phyloP scores from a whole-genome alignment of 2,113 vertebrate species.

The Corythornis madagascariensis region DNA sequence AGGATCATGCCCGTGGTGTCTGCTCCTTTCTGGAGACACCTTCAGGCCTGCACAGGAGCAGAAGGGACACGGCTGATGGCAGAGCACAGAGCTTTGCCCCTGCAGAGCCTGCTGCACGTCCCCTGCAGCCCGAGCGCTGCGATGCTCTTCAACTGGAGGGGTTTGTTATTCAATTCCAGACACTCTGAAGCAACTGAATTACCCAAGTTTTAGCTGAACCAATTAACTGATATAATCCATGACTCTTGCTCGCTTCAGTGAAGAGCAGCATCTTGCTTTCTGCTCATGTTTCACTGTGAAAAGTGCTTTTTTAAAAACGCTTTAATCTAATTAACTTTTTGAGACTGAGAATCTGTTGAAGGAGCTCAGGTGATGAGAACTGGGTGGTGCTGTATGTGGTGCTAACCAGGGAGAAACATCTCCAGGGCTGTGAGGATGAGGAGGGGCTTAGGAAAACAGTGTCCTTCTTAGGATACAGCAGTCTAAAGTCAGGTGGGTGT shows the following conservation, averaged over 20 bases:
- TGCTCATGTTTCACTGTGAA: neutral
- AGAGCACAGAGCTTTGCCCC: neutral
- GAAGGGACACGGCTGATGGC: accelerated
- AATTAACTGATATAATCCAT: constrained; percentile 38
- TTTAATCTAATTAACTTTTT: constrained; percentile 43
- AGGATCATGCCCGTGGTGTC: neutral
- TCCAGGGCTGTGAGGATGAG: neutral
- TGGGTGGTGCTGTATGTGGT: neutral
- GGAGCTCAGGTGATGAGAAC: neutral
- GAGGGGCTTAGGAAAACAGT: neutral
- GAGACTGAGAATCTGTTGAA: neutral
- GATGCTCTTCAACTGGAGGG: neutral
- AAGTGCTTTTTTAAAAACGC: constrained; percentile 5
- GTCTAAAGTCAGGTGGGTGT: neutral
- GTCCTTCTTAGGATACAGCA: neutral
- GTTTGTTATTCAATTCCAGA: neutral
- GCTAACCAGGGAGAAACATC: neutral
- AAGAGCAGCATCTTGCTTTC: constrained; percentile 20
- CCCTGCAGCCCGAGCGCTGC: accelerated
- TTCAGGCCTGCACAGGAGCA: neutral
- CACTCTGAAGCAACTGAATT: neutral
- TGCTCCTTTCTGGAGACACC: neutral
- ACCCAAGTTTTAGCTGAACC: neutral
- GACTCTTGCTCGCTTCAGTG: neutral
- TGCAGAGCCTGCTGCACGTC: neutral